These are phyloP conservation scores for Myotis myotis DNA, from an alignment of 2,797 vertebrate species.

Conservation along the genomic window DNA sequence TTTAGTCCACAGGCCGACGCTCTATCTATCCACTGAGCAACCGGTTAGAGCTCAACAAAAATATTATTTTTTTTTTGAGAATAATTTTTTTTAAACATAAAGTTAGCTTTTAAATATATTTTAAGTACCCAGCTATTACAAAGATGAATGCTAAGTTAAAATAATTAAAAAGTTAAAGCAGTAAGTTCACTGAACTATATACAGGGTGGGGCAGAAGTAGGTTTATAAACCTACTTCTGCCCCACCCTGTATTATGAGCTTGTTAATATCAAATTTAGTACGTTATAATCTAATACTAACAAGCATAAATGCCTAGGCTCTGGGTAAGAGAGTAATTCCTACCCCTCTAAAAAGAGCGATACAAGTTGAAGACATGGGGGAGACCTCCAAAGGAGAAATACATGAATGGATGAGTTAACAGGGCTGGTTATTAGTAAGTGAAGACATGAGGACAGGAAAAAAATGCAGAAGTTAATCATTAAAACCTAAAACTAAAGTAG, in stretches of 20 bases:
- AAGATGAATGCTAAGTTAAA: not conserved
- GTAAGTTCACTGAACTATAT: not conserved
- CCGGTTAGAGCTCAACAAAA: not conserved
- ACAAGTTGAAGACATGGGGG: not conserved
- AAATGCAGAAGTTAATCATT: not conserved
- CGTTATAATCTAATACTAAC: not conserved
- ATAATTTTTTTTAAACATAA: too few species aligned
- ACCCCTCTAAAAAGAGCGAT: not conserved
- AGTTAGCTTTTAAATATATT: constrained; percentile 27
- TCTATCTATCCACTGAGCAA: too few species aligned
- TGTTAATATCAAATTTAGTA: not conserved
- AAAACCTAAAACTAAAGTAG: constrained; percentile 29
- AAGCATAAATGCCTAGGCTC: not conserved
- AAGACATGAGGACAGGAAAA: not conserved
- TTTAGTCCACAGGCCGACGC: too few species aligned
- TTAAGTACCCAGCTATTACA: not conserved
- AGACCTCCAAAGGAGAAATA: not conserved
- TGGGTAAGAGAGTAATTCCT: not conserved
- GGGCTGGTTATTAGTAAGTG: not conserved
- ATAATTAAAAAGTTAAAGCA: not conserved
- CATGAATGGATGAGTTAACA: not conserved
- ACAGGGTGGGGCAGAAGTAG: not conserved
- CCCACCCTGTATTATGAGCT: not conserved
- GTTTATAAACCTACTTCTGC: not conserved
- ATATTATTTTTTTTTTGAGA: too few species aligned